Conservation (phyloP, 2,113 vertebrate species). For the Chiloscyllium plagiosum region DNA sequence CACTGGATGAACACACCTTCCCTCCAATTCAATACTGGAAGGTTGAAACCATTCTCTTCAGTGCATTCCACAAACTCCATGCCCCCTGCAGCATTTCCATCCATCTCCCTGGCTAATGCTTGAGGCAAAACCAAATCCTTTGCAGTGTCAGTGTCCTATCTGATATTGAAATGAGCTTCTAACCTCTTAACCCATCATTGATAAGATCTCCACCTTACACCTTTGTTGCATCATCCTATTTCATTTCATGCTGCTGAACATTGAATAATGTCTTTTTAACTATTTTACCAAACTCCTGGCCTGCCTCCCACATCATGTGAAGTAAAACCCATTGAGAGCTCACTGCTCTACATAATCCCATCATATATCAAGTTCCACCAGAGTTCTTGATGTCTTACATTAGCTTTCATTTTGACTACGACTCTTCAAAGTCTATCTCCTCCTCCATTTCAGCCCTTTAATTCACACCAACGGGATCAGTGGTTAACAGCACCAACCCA, state of each 20-base stretch:
- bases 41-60: not conserved
- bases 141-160: no score
- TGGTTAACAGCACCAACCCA: no score
- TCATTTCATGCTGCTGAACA: no score
- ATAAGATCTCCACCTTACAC: no score
- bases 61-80: not conserved
- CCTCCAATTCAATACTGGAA: not conserved
- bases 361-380: no score
- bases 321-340: not conserved
- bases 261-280: not conserved
- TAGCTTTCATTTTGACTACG: not conserved
- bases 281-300: not conserved
- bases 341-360: no score
- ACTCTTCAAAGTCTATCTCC: no score
- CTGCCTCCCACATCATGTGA: not conserved
- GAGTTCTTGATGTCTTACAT: not conserved
- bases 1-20: not conserved
- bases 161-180: no score
- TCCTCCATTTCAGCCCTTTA: no score
- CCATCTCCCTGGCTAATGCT: not conserved
- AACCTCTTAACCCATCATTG: no score
- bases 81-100: not conserved
- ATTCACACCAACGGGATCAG: no score
- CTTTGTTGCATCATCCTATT: no score
- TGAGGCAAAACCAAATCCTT: not conserved